phyloP scores from a whole-genome alignment of 1,140 invertebrate genomes.

The Portunus trituberculatus region DNA sequence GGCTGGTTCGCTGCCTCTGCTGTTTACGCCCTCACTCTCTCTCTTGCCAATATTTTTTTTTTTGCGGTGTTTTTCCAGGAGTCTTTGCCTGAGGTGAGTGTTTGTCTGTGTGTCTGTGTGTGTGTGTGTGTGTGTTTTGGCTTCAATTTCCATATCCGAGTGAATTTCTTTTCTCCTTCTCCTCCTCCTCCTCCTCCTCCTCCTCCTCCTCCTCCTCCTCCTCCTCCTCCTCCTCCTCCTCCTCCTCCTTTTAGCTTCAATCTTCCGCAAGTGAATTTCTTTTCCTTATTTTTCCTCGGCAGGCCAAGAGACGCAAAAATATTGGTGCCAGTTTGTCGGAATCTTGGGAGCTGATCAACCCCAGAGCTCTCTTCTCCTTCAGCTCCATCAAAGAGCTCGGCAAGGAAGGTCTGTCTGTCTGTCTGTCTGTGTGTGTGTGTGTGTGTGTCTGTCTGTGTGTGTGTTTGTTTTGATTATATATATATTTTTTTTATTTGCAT shows the following conservation, averaged over 20 bases:
- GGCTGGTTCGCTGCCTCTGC: constrained; percentile 93
- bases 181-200: no score
- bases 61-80: constrained; percentile 90
- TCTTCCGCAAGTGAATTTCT: no score
- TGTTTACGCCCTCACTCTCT: constrained; percentile 89
- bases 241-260: no score
- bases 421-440: not conserved
- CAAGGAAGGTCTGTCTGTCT: constrained; percentile 51
- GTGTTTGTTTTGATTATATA: not conserved
- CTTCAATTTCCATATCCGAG: no score
- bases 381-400: constrained; percentile 80
- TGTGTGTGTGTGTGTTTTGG: not conserved
- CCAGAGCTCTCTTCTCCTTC: constrained; percentile 85
- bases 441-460: not conserved
- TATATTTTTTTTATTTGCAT: not conserved
- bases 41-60: constrained; percentile 89
- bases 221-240: no score
- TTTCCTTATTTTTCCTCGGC: no score
- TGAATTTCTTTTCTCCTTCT: not conserved
- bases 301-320: constrained; percentile 79
- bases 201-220: not conserved
- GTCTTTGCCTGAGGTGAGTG: constrained; percentile 87
- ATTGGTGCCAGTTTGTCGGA: constrained; percentile 86
- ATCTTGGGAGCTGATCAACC: constrained; percentile 88
- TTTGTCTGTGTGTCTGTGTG: not conserved